phyloP scores from a whole-genome alignment of 2,113 vertebrate genomes.

The Nothobranchius furzeri region DNA sequence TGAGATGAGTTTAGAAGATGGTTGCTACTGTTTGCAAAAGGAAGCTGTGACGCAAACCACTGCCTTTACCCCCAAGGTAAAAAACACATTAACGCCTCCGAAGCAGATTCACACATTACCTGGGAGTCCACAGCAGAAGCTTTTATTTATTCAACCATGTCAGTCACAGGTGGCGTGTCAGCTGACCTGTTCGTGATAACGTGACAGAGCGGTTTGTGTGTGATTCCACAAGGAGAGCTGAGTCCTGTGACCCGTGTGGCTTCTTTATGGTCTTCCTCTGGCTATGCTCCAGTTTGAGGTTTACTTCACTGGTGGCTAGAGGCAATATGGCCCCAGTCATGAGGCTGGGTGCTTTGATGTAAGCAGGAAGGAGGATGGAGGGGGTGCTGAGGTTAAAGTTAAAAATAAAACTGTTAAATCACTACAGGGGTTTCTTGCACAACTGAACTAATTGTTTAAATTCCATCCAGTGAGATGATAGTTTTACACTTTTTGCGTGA shows the following conservation, averaged over 20 bases:
- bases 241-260: conserved; percentile 64
- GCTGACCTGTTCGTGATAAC: conserved; percentile 56
- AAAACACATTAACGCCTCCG: conserved; percentile 69
- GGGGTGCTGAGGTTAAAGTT: conserved; percentile 9
- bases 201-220: conserved; percentile 52
- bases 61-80: conserved; percentile 62
- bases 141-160: conserved; percentile 32
- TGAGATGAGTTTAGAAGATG: conserved; percentile 48
- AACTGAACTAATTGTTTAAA: background rate
- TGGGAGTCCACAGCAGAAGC: conserved; percentile 30
- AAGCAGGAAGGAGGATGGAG: background rate
- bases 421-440: conserved; percentile 6
- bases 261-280: conserved; percentile 51
- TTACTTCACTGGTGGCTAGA: conserved; percentile 39
- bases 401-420: conserved; percentile 4
- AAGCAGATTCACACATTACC: conserved; percentile 25
- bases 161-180: conserved; percentile 33
- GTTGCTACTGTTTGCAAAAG: conserved; percentile 63
- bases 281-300: conserved; percentile 33
- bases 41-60: conserved; percentile 62
- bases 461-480: background rate
- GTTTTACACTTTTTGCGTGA: background rate
- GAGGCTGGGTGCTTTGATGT: conserved; percentile 35
- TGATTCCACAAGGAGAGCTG: conserved; percentile 50
- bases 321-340: conserved; percentile 53